These are phyloP conservation scores for Eudyptes chrysolophus DNA, from an alignment of 2,113 vertebrate genomes.

Conservation along the genomic window DNA sequence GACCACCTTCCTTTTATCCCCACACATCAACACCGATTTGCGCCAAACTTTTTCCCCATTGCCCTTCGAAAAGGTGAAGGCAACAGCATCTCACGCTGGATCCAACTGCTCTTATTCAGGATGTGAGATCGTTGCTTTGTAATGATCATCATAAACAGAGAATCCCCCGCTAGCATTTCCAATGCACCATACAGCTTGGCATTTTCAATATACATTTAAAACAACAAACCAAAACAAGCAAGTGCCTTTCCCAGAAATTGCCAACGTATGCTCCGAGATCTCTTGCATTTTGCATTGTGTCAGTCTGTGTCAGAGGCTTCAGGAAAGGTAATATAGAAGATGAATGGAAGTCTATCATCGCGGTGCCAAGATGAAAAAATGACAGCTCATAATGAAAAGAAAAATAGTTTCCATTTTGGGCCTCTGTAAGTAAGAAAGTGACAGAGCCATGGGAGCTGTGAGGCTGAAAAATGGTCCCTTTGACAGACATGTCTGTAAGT, in stretches of 20 bases:
- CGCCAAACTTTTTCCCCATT: constrained; percentile 17
- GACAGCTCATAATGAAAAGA: constrained; percentile 90
- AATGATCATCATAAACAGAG: constrained; percentile 50
- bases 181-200: background rate
- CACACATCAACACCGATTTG: background rate
- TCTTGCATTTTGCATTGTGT: constrained; percentile 83
- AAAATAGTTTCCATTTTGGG: constrained; percentile 90
- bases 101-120: background rate
- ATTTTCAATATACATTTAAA: constrained; percentile 79
- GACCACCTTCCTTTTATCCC: background rate
- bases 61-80: constrained; percentile 22
- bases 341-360: constrained; percentile 87
- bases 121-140: background rate
- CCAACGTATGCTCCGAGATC: constrained; percentile 72
- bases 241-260: constrained; percentile 71
- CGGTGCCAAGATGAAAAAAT: constrained; percentile 86
- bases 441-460: constrained; percentile 82
- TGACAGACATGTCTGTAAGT: constrained; percentile 82
- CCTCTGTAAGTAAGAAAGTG: constrained; percentile 87
- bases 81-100: background rate
- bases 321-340: constrained; percentile 85
- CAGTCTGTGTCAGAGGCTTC: constrained; percentile 82
- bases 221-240: constrained; percentile 71
- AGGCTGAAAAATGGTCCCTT: constrained; percentile 82
- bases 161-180: constrained; percentile 56